Evolutionary conservation across 2,888 invertebrate species (phyloP).

Genomic region (Philereme vetulata): DNA sequence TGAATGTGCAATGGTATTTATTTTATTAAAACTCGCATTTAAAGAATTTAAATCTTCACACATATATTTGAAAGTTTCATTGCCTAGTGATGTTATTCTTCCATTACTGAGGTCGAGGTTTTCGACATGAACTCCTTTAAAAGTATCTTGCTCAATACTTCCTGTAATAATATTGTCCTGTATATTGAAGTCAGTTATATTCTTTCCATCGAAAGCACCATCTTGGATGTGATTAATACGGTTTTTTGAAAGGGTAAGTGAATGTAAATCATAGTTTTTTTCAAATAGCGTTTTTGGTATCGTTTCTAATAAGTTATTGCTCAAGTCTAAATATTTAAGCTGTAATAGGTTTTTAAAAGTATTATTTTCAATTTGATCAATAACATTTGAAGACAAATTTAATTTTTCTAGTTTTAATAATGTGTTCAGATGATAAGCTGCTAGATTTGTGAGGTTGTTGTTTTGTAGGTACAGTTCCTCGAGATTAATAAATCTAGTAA

Average conservation of each 20-base stretch:
- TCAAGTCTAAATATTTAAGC: slow-evolving; percentile 28
- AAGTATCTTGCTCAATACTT: slow-evolving; percentile 22
- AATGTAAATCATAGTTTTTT: slow-evolving; percentile 21
- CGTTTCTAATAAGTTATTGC: slow-evolving; percentile 23
- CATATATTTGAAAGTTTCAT: slow-evolving; percentile 28
- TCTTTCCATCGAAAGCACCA: slow-evolving; percentile 25
- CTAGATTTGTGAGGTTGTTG: slow-evolving; percentile 15
- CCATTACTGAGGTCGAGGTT: slow-evolving; percentile 28
- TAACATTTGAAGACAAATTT: slow-evolving; percentile 23
- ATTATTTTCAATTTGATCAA: slow-evolving; percentile 19
- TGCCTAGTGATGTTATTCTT: slow-evolving; percentile 22
- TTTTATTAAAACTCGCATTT: slow-evolving; percentile 30
- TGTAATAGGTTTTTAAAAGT: slow-evolving; percentile 16
- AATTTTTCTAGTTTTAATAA: slow-evolving; percentile 7
- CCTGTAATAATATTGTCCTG: slow-evolving; percentile 24
- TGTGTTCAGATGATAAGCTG: slow-evolving; percentile 19
- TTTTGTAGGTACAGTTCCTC: slow-evolving; percentile 24
- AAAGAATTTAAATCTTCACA: slow-evolving; percentile 17
- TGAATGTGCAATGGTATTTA: slow-evolving; percentile 23
- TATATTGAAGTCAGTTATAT: slow-evolving; percentile 25
- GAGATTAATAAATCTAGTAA: slow-evolving; percentile 22
- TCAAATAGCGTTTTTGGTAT: slow-evolving; percentile 24
- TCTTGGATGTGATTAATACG: slow-evolving; percentile 26
- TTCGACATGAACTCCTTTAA: slow-evolving; percentile 28
- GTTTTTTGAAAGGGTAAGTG: slow-evolving; percentile 25